Conservation (phyloP, 2,113 vertebrate species). For the Sphyrna mokarran region DNA sequence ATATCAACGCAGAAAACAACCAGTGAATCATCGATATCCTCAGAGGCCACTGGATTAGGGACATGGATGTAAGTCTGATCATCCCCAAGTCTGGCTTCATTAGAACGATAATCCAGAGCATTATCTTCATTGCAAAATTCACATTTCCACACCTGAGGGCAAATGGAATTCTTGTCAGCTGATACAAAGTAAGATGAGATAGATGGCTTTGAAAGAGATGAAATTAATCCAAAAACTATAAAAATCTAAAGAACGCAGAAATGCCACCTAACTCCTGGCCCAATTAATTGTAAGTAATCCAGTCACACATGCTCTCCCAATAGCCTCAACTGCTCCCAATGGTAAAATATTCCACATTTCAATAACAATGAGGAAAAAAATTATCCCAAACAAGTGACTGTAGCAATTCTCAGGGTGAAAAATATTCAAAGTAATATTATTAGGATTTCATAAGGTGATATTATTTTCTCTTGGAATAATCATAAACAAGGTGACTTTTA, state of each 20-base stretch:
- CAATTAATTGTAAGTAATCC: not conserved
- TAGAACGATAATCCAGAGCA: conserved; percentile 34
- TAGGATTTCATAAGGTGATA: not conserved
- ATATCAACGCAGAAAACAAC: conserved; percentile 42
- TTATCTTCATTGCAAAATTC: conserved; percentile 56
- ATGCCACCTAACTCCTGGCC: not conserved
- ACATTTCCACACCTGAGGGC: conserved; percentile 52
- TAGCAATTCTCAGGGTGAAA: not conserved
- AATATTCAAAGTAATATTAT: not conserved
- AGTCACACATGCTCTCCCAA: too few relatives aligned
- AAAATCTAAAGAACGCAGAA: not conserved
- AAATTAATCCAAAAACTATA: not conserved
- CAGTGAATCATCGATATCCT: conserved; percentile 43
- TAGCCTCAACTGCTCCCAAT: not conserved
- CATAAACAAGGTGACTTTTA: not conserved
- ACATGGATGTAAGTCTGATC: conserved; percentile 51
- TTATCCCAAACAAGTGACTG: not conserved
- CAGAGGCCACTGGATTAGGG: not conserved
- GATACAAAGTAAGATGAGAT: not conserved
- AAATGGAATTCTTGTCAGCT: not conserved
- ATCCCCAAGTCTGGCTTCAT: not conserved
- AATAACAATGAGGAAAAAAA: not conserved
- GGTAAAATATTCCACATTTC: not conserved
- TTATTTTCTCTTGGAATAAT: not conserved
- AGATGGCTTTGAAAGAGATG: not conserved